Conservation (phyloP, 2,888 invertebrate genomes). For the Subacronicta megacephala region DNA sequence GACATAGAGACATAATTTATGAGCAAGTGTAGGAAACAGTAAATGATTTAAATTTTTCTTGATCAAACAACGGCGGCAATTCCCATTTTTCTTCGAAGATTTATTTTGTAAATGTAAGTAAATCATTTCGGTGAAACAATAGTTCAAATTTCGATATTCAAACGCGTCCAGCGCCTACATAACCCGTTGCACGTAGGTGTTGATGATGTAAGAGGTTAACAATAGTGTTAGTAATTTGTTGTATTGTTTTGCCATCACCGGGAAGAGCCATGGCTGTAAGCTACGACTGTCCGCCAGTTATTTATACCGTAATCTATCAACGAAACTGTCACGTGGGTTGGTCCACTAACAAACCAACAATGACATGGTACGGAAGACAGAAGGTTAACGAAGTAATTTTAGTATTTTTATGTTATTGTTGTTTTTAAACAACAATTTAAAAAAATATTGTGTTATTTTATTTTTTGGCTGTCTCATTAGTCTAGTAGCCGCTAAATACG, state of each 20-base stretch:
- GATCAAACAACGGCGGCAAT: constrained; percentile 19
- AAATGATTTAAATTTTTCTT: not conserved
- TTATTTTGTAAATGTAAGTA: constrained; percentile 49
- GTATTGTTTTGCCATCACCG: constrained; percentile 67
- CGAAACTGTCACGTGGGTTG: constrained; percentile 64
- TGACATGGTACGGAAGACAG: constrained; percentile 9
- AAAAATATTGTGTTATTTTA: too few species aligned
- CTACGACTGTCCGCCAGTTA: constrained; percentile 64
- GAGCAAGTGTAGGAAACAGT: not conserved
- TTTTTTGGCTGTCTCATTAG: too few species aligned
- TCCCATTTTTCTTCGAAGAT: constrained; percentile 35
- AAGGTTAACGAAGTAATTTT: constrained; percentile 28
- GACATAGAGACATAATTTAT: not conserved
- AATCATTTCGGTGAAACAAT: constrained; percentile 53
- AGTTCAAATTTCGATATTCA: constrained; percentile 49
- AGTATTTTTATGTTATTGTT: not conserved
- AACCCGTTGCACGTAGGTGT: constrained; percentile 50
- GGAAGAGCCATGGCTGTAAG: constrained; percentile 56
- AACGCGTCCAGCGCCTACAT: constrained; percentile 54
- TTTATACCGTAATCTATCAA: constrained; percentile 66
- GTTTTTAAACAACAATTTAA: not conserved
- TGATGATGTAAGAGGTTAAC: constrained; percentile 64
- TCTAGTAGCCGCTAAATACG: too few species aligned
- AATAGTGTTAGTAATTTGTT: constrained; percentile 64
- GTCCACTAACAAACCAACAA: constrained; percentile 44